phyloP scores from a whole-genome alignment of 1,140 invertebrate genomes.

The Cepaea nemoralis region DNA sequence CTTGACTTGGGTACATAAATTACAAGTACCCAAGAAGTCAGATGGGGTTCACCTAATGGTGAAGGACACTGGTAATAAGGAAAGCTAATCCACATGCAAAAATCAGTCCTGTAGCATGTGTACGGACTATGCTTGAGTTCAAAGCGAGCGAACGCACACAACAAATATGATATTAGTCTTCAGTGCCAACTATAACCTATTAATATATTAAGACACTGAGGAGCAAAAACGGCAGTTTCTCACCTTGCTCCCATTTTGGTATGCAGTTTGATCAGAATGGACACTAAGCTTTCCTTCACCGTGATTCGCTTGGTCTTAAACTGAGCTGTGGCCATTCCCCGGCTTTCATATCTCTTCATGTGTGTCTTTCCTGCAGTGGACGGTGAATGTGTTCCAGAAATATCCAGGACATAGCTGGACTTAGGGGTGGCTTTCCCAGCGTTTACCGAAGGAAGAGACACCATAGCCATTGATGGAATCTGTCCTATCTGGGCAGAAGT shows the following conservation, averaged over 20 bases:
- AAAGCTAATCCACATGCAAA: no score
- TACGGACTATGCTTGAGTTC: no score
- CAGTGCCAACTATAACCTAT: no score
- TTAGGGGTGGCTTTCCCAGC: neutral
- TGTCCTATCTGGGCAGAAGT: constrained; percentile 61
- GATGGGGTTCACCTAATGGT: no score
- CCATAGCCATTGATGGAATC: constrained; percentile 50
- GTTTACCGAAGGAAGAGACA: constrained; percentile 32
- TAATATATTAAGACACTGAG: no score
- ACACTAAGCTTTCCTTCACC: constrained; percentile 90
- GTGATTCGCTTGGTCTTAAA: constrained; percentile 39
- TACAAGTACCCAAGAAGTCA: no score
- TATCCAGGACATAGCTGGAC: constrained; percentile 1
- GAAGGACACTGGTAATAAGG: no score
- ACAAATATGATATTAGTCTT: no score
- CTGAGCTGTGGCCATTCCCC: constrained; percentile 56
- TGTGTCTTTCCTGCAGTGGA: constrained; percentile 17
- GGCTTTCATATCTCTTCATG: constrained; percentile 53
- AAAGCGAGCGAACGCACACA: no score
- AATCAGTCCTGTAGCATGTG: no score
- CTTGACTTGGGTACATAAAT: no score
- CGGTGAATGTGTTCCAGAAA: constrained; percentile 19
- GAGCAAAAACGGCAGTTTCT: neutral
- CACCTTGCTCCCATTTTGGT: constrained; percentile 88
- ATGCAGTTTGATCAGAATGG: constrained; percentile 91